These are phyloP conservation scores for Mythimna vitellina DNA, from an alignment of 2,888 invertebrate genomes.

Conservation along the genomic window DNA sequence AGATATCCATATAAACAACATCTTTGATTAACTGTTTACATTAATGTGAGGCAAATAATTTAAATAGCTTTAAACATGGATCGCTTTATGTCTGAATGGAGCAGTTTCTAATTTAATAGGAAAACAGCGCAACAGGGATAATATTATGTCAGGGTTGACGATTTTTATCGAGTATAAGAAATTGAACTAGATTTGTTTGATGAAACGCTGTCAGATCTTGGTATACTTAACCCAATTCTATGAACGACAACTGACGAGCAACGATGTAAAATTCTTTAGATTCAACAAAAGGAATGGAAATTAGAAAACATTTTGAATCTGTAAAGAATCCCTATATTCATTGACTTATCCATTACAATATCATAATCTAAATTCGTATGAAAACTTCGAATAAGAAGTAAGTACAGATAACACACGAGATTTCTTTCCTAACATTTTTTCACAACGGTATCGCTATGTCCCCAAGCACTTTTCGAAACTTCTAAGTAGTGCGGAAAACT, in stretches of 20 bases:
- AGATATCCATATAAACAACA: constrained; percentile 45
- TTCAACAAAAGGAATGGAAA: neutral
- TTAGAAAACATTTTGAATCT: neutral
- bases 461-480: constrained; percentile 63
- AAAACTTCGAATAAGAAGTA: constrained; percentile 16
- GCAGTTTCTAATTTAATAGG: constrained; percentile 52
- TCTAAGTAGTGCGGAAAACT: constrained; percentile 68
- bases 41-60: constrained; percentile 55
- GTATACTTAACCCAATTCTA: neutral
- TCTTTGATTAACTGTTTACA: constrained; percentile 50
- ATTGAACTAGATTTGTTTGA: neutral
- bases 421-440: constrained; percentile 52
- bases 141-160: constrained; percentile 43
- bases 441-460: constrained; percentile 56
- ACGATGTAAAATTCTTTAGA: neutral
- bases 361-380: neutral
- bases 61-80: constrained; percentile 44
- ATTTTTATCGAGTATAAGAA: neutral
- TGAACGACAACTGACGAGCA: neutral
- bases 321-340: neutral
- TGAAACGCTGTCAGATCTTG: neutral
- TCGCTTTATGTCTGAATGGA: constrained; percentile 37
- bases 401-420: constrained; percentile 28
- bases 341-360: constrained; percentile 3
- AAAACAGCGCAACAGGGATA: constrained; percentile 58